phyloP scores from a whole-genome alignment of 2,888 invertebrate genomes.

The Chrysotoxum bicinctum region DNA sequence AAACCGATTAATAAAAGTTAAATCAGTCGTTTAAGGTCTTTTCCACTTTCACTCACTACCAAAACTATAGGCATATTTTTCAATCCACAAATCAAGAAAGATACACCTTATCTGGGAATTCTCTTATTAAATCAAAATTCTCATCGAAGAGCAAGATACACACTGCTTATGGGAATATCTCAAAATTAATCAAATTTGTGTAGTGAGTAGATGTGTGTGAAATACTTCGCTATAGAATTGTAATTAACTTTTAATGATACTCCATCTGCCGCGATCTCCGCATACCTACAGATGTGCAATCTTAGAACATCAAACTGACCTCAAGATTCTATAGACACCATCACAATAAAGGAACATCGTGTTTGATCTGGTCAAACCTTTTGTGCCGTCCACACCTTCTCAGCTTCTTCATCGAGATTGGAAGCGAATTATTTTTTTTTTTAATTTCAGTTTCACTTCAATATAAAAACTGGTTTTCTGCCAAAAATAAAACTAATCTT shows the following conservation, averaged over 20 bases:
- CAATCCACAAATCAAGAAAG: too few species aligned
- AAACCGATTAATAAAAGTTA: too few species aligned
- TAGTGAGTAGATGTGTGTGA: background rate
- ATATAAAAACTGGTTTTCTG: slow-evolving; percentile 59
- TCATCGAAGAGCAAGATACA: background rate
- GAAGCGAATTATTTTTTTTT: slow-evolving; percentile 57
- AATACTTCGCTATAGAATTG: background rate
- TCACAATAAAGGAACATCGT: background rate
- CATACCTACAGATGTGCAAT: background rate
- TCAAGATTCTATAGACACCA: slow-evolving; percentile 5
- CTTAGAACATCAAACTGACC: slow-evolving; percentile 17
- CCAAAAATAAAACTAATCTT: slow-evolving; percentile 60
- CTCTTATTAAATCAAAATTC: background rate
- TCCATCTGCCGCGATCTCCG: background rate
- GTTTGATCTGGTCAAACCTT: slow-evolving; percentile 11
- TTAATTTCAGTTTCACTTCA: slow-evolving; percentile 50
- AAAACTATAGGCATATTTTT: too few species aligned
- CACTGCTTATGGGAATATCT: background rate
- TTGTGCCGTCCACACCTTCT: background rate
- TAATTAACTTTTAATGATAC: slow-evolving; percentile 21
- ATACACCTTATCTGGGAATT: background rate
- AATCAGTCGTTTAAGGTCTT: too few species aligned
- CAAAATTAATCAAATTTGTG: background rate
- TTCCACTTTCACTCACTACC: too few species aligned
- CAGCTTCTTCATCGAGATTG: slow-evolving; percentile 20